Evolutionary conservation across 2,888 invertebrate species (phyloP), one percentile per base, ranked within the genome.

Genomic region (Leptodirus hochenwartii): DNA sequence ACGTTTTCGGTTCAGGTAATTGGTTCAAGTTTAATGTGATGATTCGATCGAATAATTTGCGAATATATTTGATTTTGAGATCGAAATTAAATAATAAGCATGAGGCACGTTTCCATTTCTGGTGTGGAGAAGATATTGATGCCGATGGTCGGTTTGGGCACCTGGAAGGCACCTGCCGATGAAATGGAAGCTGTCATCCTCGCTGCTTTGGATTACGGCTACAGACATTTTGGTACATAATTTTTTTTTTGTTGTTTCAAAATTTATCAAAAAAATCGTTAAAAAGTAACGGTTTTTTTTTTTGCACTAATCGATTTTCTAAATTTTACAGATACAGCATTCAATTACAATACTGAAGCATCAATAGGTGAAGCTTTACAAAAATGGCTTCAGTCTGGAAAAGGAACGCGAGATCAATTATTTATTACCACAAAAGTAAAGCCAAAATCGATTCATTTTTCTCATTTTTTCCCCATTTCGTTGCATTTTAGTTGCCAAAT

Each of bases 381-480:
- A 40, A 62, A 64, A 44, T 75, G 75, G 70, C 58, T 79, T 17
- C 48, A 57, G 14, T 58, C 62, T 25, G 73, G 71, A 22, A 64
- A 64, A 43, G 66, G 74, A 8, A 64, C 58, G 34, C 57, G 82
- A 33, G 65, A 72, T 42, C 76, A 81, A 27, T 54, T 82, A 34
- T 82, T 81, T 54, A 65, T 82, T 35, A 78, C 77, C 15, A 76
- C 81, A n/a, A 82, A 82, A 66, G 80, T 78, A 54, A 39, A 27
- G 22, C 33, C n/a, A 15, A 15, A 14, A 8, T 20, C 6, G 20
- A 20, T 20, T n/a, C n/a, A 8, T 20, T 20, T n/a, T 20, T 8
- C n/a, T n/a, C n/a, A n/a, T n/a, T n/a, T n/a, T n/a, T n/a, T n/a
- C n/a, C n/a, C n/a, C n/a, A 9, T 9, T 10, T 24, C 15, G 32